Conservation (phyloP, 2,797 vertebrate species). For the Sebastes trivittatus region DNA sequence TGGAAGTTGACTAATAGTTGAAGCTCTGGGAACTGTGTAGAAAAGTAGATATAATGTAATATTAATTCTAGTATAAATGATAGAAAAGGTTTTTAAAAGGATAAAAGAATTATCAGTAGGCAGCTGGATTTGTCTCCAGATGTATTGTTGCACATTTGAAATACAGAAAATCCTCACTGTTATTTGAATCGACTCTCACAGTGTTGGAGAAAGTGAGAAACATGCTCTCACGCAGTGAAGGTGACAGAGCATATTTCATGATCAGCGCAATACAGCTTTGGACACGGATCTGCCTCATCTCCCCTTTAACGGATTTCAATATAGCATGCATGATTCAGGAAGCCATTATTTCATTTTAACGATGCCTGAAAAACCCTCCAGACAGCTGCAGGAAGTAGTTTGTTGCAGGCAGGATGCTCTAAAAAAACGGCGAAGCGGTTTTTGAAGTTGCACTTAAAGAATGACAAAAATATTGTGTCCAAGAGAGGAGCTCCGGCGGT, state of each 20-base stretch:
- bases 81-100: not conserved
- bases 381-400: constrained; percentile 52
- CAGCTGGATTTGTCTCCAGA: not conserved
- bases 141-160: constrained; percentile 26
- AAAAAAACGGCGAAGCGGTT: constrained; percentile 4
- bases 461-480: constrained; percentile 42
- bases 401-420: constrained; percentile 36
- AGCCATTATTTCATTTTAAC: constrained; percentile 73
- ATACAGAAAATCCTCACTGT: constrained; percentile 24
- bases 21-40: not conserved
- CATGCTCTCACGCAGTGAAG: constrained; percentile 43
- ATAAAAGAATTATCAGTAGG: not conserved
- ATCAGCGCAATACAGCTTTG: constrained; percentile 46
- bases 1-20: not conserved
- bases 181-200: constrained; percentile 36
- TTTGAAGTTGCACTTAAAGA: constrained; percentile 24
- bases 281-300: constrained; percentile 66
- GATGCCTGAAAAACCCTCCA: constrained; percentile 42
- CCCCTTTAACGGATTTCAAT: constrained; percentile 66
- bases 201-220: constrained; percentile 34
- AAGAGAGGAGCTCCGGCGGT: constrained; percentile 1
- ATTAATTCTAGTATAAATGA: not conserved
- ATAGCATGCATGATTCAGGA: constrained; percentile 72
- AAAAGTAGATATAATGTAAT: not conserved
- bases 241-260: constrained; percentile 58